Base-by-base conservation (phyloP, 1,140 invertebrate genomes). In the Drosophila dunni region DNA sequence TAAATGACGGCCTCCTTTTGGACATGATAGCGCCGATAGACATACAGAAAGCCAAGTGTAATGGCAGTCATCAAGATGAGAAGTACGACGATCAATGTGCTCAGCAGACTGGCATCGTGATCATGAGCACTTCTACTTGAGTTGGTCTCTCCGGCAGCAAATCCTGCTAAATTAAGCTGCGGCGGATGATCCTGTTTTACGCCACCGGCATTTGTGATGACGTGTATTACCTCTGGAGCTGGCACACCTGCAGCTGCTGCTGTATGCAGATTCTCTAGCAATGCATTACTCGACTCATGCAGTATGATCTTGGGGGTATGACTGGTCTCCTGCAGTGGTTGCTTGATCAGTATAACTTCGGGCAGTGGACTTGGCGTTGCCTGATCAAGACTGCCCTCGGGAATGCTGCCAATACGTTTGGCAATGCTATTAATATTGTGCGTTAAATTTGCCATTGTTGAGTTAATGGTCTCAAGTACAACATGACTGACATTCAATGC, bases 401-500 rank as follows among this genome's bases (percentile, higher is more conserved):
- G 33, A 48, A 91, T 90, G 36, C 80, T 90, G 46, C 93, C 93
- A 56, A 93, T 92, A 57, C 92, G 92, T 3, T 92, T 92, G 0
- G 93, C 92, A 15, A 93, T 93, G 50, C 91, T 93, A 61, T 93
- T 93, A 1, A 93, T 91, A 68, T 93, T 93, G 51, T 91, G 88
- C 33, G 93, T 93, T 2, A 91, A 88, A 17, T 93, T 93, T 3
- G 91, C 92, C 62, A 91, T 79, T 2, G 91, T 91, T 3, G 89
- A 91, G 62, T 92, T 91, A 0, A 90, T 79, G 0, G 82, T 91
- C 54, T 82, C 82, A 34, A 91, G 91, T 68, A 92, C 88, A 4
- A 81, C 84, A 29, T 91, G 88, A 33, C 84, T 90, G 1, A 80
- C 91, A 75, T 91, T 92, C 1, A 88, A 42, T 7, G 51, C 67